Base-by-base conservation (phyloP, 2,797 vertebrate genomes). In the Pteronotus mesoamericanus region DNA sequence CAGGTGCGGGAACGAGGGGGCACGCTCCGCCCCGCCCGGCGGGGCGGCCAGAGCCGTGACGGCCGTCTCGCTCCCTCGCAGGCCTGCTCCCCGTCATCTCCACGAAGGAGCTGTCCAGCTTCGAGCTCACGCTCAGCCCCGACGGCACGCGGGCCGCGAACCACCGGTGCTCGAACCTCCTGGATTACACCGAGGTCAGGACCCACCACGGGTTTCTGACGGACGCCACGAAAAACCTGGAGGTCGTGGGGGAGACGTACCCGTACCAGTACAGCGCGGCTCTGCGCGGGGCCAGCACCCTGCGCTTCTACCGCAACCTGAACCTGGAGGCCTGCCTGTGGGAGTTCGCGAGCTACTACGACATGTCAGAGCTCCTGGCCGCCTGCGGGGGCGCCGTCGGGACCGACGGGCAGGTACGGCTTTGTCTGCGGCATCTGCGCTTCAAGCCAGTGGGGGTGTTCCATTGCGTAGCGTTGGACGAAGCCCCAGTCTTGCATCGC, bases 21-120 rank as follows among this genome's bases (percentile, higher is more conserved):
- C 26, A 9, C 2, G 57, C 57, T 29, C 57, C 1, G 11, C 57
- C 10, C 5, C n/a, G n/a, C n/a, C n/a, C n/a, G n/a, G n/a, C n/a
- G 4, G 53, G 26, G 57, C 59, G 6, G 59, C n/a, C n/a, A n/a
- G 59, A 14, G 6, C 5, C 26, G 61, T 64, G 61, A 64, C 32
- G 2, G 5, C 12, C 2, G n/a, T 3, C 16, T 15, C 32, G 64
- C 15, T 72, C 91, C 32, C 22, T 96, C 87, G 55, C 96, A 99
- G 99, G 99, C 59, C 99, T 99, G 99, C 98, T 99, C 14, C 99
- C 99, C 0, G 98, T 99, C 22, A 98, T 99, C 97, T 99, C 99
- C 89, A 99, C 99, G 2, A 99, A 99, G 18, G 98, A 99, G 14
- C 99, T 99, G 69, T 99, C 98, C 96, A 99, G 99, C 98, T 99